Base-by-base conservation (phyloP, 2,113 vertebrate species). In the Heterotis niloticus region DNA sequence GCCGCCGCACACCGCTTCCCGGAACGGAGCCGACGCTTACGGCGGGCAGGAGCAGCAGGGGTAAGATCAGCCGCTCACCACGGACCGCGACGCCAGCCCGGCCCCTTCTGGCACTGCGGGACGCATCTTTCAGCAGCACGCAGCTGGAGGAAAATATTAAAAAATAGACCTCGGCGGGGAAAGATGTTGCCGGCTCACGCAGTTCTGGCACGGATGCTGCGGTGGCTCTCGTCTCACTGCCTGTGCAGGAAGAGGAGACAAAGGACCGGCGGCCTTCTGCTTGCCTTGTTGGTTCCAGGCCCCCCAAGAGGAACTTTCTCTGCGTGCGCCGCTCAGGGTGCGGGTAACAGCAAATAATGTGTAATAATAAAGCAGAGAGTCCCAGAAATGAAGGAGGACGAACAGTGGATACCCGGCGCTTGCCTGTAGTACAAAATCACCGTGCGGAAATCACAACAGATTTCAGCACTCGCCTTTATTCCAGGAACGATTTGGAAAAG, bases 1-100 rank as follows among this genome's bases (percentile, higher is more conserved):
- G n/a, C 18, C 5, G 16, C 68, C 14, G 59, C 29, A 17, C 60
- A 10, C 57, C 57, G 28, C n/a, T 73, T 59, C 67, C 28, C 52
- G 23, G 54, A 68, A 62, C 17, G 11, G 13, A n/a, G 16, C 26
- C 16, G 16, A 17, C 57, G 24, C 26, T 56, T 56, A 52, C 24
- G 23, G 57, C 52, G 29, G 60, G 24, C 56, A 60, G 64, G 28
- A 65, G 34, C 4, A 75, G 76, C 64, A 85, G 83, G 78, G 83
- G 83, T 85, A 5, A 34, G 18, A 29, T 74, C 24, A 1, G 20
- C 54, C 77, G 23, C 59, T 23, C 34, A 23, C 14, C 56, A 20
- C 11, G 26, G 14, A 20, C 52, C 17, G 24, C 44, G 66, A 76
- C 67, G 28, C 23, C 59, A 26, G 64, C n/a, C 64, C 68, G 76